Evolutionary conservation across 2,888 invertebrate species (phyloP).

Genomic region (Scaeva pyrastri): DNA sequence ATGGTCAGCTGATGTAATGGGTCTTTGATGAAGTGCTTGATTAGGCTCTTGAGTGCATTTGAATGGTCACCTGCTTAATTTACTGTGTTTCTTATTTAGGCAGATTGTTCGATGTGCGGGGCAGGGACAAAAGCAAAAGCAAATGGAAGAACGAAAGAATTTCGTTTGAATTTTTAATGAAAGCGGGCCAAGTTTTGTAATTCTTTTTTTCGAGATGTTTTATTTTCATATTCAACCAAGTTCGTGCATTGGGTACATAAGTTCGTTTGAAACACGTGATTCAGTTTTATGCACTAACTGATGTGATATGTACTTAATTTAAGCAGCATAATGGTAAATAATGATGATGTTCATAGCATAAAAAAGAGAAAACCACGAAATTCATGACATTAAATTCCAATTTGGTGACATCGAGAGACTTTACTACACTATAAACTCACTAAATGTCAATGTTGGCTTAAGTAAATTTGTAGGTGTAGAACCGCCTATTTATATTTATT

Average conservation of each 20-base stretch:
- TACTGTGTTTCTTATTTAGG: constrained; percentile 61
- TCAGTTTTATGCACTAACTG: background rate
- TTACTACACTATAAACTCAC: too few species aligned
- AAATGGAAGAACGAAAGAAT: constrained; percentile 61
- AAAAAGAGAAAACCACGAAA: too few species aligned
- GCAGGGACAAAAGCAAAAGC: constrained; percentile 42
- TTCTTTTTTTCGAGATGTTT: constrained; percentile 26
- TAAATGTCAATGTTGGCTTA: too few species aligned
- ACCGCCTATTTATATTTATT: too few species aligned
- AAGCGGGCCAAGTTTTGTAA: constrained; percentile 61
- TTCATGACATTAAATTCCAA: too few species aligned
- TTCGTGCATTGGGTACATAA: constrained; percentile 58
- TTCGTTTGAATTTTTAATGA: constrained; percentile 69
- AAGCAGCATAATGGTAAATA: background rate
- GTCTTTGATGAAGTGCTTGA: constrained; percentile 70
- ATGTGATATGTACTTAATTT: background rate
- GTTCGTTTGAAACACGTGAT: constrained; percentile 51
- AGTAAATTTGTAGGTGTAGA: too few species aligned
- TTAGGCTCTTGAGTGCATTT: constrained; percentile 69
- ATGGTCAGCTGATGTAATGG: constrained; percentile 65
- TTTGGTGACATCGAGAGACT: too few species aligned
- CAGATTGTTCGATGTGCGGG: constrained; percentile 11
- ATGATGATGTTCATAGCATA: background rate
- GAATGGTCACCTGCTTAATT: constrained; percentile 57
- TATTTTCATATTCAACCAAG: constrained; percentile 15